Conservation (phyloP, 2,113 vertebrate genomes). For the Cricetomys ansorgei region DNA sequence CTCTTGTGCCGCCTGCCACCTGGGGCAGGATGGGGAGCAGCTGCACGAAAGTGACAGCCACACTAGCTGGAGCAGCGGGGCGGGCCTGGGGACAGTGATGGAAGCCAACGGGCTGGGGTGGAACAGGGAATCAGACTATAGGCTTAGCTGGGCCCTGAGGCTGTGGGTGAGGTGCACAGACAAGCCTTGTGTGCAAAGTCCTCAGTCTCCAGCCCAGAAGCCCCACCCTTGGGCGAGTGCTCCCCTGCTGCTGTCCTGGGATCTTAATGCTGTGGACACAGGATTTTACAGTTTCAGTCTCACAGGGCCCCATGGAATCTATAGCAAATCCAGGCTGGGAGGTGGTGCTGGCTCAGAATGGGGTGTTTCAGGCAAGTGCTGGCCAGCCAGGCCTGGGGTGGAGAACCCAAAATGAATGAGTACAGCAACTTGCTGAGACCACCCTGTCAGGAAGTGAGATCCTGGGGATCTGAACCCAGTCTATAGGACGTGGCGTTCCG, state of each 20-base stretch:
- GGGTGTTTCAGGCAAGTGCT: neutral
- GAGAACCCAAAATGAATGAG: neutral
- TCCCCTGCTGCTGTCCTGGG: neutral
- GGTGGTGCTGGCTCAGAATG: neutral
- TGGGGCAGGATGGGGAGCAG: neutral
- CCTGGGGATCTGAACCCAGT: neutral
- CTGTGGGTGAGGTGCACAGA: fast-evolving
- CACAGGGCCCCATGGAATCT: neutral
- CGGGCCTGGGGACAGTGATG: neutral
- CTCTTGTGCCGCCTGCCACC: neutral
- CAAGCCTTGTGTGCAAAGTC: neutral
- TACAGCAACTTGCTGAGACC: neutral
- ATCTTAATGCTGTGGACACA: neutral
- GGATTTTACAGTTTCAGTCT: neutral
- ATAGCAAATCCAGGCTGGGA: neutral
- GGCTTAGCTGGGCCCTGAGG: neutral
- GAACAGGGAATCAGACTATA: neutral
- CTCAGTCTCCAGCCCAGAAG: neutral
- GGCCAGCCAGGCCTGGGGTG: neutral
- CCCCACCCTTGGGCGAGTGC: neutral
- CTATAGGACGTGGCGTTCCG: neutral
- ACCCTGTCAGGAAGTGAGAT: neutral
- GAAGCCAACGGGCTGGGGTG: no score
- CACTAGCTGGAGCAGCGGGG: neutral
- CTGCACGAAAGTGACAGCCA: fast-evolving